Percentiles rank a stretch among this genome's conserved stretches.
These are phyloP conservation scores for Oncorhynchus gorbuscha DNA, from an alignment of 2,113 vertebrate genomes.

Conservation along the genomic window DNA sequence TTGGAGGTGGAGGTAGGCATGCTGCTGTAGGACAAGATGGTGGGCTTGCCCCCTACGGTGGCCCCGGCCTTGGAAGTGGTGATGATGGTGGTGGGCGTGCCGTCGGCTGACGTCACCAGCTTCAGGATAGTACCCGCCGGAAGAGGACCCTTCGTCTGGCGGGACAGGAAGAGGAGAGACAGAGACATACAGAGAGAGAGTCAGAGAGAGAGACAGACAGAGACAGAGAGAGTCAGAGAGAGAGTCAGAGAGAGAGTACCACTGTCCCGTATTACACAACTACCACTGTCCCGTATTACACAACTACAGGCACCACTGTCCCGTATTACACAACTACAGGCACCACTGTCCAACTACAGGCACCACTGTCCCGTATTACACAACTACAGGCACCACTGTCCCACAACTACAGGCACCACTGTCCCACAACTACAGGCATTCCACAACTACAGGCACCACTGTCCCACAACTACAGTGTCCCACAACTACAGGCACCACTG, in stretches of 20 bases:
- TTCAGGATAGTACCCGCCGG: conserved; percentile 82
- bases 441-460: no score
- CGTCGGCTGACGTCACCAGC: conserved; percentile 82
- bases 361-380: fast-evolving
- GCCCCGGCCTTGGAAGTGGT: conserved; percentile 74
- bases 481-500: no score
- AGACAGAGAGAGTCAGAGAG: not conserved
- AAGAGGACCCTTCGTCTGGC: conserved; percentile 79
- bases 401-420: no score
- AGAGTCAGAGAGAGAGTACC: not conserved
- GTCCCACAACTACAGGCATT: no score
- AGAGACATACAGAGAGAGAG: not conserved
- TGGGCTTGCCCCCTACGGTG: conserved; percentile 74
- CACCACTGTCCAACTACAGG: no score
- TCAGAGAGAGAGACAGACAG: not conserved
- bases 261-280: no score
- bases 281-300: no score
- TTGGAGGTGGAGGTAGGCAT: conserved; percentile 77
- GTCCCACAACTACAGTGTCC: no score
- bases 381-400: no score
- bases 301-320: no score
- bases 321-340: no score
- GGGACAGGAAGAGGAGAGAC: not conserved
- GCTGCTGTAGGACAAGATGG: conserved; percentile 80
- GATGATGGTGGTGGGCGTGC: conserved; percentile 83